Evolutionary conservation across 2,797 vertebrate genomes (phyloP).

Genomic region (Pangasius larnaudii): DNA sequence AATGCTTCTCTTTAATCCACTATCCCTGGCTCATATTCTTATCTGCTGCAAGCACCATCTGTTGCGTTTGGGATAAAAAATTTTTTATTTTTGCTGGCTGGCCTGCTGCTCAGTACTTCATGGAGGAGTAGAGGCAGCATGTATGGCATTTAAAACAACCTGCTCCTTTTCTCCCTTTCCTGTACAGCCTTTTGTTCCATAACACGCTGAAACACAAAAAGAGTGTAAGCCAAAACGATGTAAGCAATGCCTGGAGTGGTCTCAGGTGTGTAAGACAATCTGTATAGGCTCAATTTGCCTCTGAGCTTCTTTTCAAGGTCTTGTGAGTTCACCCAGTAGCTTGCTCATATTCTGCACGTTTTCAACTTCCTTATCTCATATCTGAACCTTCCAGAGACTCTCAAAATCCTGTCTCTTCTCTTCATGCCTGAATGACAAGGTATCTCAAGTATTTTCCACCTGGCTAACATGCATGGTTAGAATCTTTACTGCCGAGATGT

Average conservation of each 20-base stretch:
- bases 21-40: conserved; percentile 31
- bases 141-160: conserved; percentile 39
- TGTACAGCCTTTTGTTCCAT: conserved; percentile 5
- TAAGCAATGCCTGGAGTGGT: conserved; percentile 3
- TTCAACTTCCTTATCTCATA: conserved; percentile 35
- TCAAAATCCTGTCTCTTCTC: conserved; percentile 18
- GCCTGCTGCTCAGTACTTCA: conserved; percentile 10
- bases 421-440: conserved; percentile 17
- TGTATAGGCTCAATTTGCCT: not conserved
- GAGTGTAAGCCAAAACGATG: conserved; percentile 2
- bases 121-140: conserved; percentile 33
- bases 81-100: conserved; percentile 33
- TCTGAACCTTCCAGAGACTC: conserved; percentile 22
- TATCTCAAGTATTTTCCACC: conserved; percentile 27
- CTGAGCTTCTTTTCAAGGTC: conserved; percentile 11
- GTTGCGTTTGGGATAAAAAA: conserved; percentile 43
- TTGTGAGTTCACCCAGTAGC: conserved; percentile 12
- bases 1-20: conserved; percentile 38
- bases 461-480: not conserved
- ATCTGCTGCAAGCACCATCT: conserved; percentile 41
- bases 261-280: not conserved
- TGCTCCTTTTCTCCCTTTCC: not conserved
- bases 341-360: conserved; percentile 8
- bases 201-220: not conserved
- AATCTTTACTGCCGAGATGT: not conserved